Base-by-base conservation (phyloP, 1,140 invertebrate genomes). In the Lasioglossum albipes region DNA sequence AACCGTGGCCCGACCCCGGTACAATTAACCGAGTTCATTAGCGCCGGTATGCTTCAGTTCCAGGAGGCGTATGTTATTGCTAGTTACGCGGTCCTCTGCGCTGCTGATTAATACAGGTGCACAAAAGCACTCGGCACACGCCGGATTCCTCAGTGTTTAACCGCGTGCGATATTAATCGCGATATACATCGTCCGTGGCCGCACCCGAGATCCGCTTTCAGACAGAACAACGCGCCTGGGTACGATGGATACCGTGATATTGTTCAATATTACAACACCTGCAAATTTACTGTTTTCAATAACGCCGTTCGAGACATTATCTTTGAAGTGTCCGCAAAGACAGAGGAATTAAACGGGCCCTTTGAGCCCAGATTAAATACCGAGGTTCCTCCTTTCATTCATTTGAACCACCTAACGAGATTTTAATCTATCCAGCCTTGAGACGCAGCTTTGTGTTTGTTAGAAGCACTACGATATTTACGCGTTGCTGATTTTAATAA, bases 11-110 rank as follows among this genome's bases (percentile, higher is more conserved):
- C 7, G 27, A 4, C 59, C 13, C 45, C 45, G 13, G 61, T 6
- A 57, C 62, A 67, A 79, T 74, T 74, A 67, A 79, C 36, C 31
- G 62, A 74, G 49, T 67, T 79, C 71, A 74, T 79, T 79, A 79
- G 72, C 31, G 49, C 52, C 6, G 62, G n/a, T 74, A 67, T 49
- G 68, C 68, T 41, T 76, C 22, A 31, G 36, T n/a, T 1, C 49
- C 45, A 3, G 18, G 42, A 12, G 41, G 13, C 27, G 18, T n/a
- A 16, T 74, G 65, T 79, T 79, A 74, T 79, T 49, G 20, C 20
- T 52, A 66, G 73, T 62, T 66, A 18, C 31, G 57, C 18, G 27
- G 0, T 16, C 22, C 62, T 59, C 57, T 57, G 49, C 22, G 45
- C 27, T 0, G 27, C 20, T 73, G 68, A 74, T 74, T 79, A 67